Conservation (phyloP, 2,888 invertebrate species). For the Germaria angustata region DNA sequence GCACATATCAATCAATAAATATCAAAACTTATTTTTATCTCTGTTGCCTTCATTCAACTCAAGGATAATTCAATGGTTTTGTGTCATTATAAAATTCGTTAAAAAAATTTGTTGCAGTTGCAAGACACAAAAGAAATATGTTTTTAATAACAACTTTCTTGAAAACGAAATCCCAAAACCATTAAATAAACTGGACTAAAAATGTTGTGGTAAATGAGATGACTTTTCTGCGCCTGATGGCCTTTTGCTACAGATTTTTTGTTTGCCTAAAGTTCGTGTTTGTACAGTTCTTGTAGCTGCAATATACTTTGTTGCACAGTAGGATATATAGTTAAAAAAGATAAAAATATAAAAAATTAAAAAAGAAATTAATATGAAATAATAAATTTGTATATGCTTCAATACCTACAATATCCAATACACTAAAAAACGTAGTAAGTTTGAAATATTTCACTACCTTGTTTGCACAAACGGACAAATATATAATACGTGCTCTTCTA, state of each 20-base stretch:
- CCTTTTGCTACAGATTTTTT: neutral
- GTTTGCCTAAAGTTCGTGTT: neutral
- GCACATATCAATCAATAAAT: too few species aligned
- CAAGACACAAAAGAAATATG: neutral
- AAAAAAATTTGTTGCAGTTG: constrained; percentile 1
- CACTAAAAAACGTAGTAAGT: too few species aligned
- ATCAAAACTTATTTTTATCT: too few species aligned
- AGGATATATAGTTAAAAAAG: too few species aligned
- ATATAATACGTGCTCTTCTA: too few species aligned
- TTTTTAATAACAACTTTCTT: constrained; percentile 51
- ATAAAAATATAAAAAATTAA: too few species aligned
- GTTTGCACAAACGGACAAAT: too few species aligned
- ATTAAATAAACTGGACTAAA: constrained; percentile 23
- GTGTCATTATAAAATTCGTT: constrained; percentile 23
- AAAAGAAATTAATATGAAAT: too few species aligned
- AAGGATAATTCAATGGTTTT: neutral
- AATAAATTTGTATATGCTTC: too few species aligned
- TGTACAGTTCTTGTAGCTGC: neutral
- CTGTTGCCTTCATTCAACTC: neutral
- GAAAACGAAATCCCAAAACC: constrained; percentile 51
- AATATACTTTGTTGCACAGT: constrained; percentile 6
- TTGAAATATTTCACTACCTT: too few species aligned
- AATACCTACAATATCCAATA: too few species aligned
- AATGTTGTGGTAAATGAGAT: constrained; percentile 28
- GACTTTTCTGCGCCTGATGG: constrained; percentile 20